Evolutionary conservation across 1,140 invertebrate genomes (phyloP), one percentile per base, ranked within the genome.

Genomic region (Gonatopus flavifemur): DNA sequence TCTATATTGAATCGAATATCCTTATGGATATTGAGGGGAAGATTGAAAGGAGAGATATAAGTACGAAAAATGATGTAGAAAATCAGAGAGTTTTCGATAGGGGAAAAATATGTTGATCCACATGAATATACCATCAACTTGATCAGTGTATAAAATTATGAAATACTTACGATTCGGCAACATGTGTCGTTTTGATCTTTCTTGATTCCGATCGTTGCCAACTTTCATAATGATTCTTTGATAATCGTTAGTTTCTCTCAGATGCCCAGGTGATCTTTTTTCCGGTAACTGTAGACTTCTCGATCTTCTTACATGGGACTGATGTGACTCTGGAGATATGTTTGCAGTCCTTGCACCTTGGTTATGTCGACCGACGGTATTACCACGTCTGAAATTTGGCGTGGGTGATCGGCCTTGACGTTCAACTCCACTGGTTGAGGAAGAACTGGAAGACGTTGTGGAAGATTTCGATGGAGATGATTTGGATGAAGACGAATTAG

Each of bases 271-370:
- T 1, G 77, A 77, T 37, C 75, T 78, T 49, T 79, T 79, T 55
- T 83, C 82, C 0, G 82, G 82, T 12, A 83, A 64, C 56, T 83
- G 82, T 24, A 84, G 69, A 59, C 81, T 82, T 15, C 80, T 66
- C 1, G 82, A 83, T 13, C 81, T 64, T 54, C 81, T 55, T n/a
- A 83, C 80, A 35, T 76, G 59, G 3, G 72, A 70, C 31, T 78
- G 66, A 22, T 74, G 55, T 10, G 77, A 67, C 49, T 81, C 80
- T 3, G 74, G 73, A 10, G 72, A 72, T 9, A 59, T 62, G 1
- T 70, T 55, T 25, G 67, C 57, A 42, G 69, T 71, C 41, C 72
- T 64, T 7, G 66, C 61, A 46, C 64, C 68, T 52, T 72, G 70
- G 48, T 72, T 67, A 43, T 67, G 67, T 22, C 71, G n/a, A n/a